Conservation (phyloP, 1,140 invertebrate genomes). For the Pygmarrhopalites habei region DNA sequence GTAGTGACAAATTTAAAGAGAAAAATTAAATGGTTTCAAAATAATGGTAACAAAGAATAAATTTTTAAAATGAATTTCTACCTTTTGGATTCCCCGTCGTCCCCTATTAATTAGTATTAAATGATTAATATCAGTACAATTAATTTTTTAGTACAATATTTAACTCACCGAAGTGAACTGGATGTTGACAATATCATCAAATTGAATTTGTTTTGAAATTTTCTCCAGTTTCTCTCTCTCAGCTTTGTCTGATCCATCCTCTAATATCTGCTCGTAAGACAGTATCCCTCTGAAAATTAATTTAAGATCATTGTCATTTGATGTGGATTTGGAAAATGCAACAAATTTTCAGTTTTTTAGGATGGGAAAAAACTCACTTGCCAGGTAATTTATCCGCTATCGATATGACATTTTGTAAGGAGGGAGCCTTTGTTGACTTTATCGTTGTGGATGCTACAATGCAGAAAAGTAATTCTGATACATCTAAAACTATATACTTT, state of each 20-base stretch:
- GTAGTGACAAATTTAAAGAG: too few relatives aligned
- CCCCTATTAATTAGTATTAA: too few relatives aligned
- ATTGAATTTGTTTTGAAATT: conserved; percentile 16
- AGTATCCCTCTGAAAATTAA: conserved; percentile 19
- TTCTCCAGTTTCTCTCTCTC: neutral
- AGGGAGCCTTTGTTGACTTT: conserved; percentile 16
- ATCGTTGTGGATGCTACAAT: too few relatives aligned
- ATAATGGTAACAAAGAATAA: too few relatives aligned
- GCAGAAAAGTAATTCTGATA: too few relatives aligned
- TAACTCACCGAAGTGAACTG: conserved; percentile 35
- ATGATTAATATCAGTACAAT: too few relatives aligned
- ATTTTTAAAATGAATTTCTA: too few relatives aligned
- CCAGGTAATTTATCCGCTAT: conserved; percentile 14
- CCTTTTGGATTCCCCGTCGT: too few relatives aligned
- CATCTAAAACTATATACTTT: too few relatives aligned
- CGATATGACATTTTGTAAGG: conserved; percentile 28
- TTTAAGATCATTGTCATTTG: too few relatives aligned
- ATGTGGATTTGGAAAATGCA: neutral
- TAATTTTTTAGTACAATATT: too few relatives aligned
- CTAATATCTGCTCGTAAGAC: conserved; percentile 24
- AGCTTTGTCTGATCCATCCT: neutral
- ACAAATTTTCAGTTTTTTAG: neutral
- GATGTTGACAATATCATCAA: conserved; percentile 38
- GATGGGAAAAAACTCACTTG: conserved; percentile 20
- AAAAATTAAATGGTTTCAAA: too few relatives aligned